phyloP scores from a whole-genome alignment of 2,888 invertebrate genomes.

The Hedya salicella region DNA sequence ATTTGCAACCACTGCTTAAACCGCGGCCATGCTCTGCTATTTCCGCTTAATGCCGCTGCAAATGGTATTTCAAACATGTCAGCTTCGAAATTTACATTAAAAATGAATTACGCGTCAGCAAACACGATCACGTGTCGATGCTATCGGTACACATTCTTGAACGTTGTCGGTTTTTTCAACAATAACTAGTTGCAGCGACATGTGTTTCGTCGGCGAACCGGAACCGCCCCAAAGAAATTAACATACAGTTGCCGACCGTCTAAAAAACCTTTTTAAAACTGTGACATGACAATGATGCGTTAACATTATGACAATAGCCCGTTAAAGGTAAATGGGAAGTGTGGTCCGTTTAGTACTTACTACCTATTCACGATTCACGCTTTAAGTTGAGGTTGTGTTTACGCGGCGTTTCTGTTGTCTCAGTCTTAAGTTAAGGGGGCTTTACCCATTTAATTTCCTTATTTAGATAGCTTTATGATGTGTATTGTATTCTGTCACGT shows the following conservation, averaged over 20 bases:
- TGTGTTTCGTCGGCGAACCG: conserved; percentile 76
- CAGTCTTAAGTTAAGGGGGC: conserved; percentile 7
- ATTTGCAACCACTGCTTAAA: conserved; percentile 35
- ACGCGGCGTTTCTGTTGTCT: conserved; percentile 40
- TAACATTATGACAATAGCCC: conserved; percentile 75
- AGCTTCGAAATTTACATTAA: conserved; percentile 47
- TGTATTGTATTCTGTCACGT: not conserved
- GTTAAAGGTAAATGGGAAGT: conserved; percentile 72
- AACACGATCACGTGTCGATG: conserved; percentile 50
- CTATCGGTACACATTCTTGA: conserved; percentile 63
- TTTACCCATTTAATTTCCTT: conserved; percentile 13
- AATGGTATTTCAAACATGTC: conserved; percentile 43
- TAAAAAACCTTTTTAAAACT: conserved; percentile 71
- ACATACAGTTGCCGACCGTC: conserved; percentile 71
- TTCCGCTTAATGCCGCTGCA: conserved; percentile 13
- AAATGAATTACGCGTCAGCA: conserved; percentile 39
- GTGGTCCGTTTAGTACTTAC: conserved; percentile 60
- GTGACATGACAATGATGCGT: conserved; percentile 80
- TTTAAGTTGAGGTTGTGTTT: conserved; percentile 44
- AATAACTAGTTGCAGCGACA: conserved; percentile 68
- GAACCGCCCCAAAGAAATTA: conserved; percentile 72
- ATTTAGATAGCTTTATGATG: not conserved
- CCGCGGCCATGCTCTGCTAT: conserved; percentile 20
- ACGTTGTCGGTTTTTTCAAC: conserved; percentile 68
- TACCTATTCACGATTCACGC: conserved; percentile 52